Base-by-base conservation (phyloP, 2,113 vertebrate genomes). In the Syrrhaptes paradoxus region DNA sequence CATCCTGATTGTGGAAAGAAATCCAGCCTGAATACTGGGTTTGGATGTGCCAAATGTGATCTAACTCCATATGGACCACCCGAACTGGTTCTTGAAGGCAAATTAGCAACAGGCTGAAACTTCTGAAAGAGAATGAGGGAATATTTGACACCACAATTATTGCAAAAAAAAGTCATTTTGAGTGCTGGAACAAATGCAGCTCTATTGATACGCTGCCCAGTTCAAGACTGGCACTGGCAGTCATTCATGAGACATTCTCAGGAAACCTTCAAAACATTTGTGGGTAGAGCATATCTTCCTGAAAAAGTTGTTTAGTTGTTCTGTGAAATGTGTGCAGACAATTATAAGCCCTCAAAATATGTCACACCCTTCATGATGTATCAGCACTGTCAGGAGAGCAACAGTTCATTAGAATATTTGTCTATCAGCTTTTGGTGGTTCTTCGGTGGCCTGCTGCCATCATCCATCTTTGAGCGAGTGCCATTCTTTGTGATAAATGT, bases 191-290 rank as follows among this genome's bases (percentile, higher is more conserved):
- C 65, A 90, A 93, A 54, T 2, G 1, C 38, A 43, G n/a, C 54
- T 87, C 61, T 88, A 1, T 5, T 75, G 83, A 93, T 89, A 52
- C 8, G 29, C 63, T 92, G 87, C 90, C 92, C 28, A 13, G 49
- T 75, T 73, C 73, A 57, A 63, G 65, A 90, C 45, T 93, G 78
- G 48, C 31, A 29, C 85, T 94, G 95, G 92, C 95, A 96, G 41
- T 86, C 22, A 2, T 86, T 95, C 93, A 90, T 0, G 17, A 94
- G 79, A 84, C 72, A 92, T 95, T 96, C 76, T 96, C 85, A 49
- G 57, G 73, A 93, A 93, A 61, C 85, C 90, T 92, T 97, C 96
- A 96, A 96, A 96, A 96, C 96, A 97, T 97, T 96, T 96, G 90
- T 93, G 92, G 65, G 75, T 92, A 65, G 85, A 96, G 83, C 68